Conservation (phyloP, 92 coral and sea anemone species). For the Porites cylindrica region DNA sequence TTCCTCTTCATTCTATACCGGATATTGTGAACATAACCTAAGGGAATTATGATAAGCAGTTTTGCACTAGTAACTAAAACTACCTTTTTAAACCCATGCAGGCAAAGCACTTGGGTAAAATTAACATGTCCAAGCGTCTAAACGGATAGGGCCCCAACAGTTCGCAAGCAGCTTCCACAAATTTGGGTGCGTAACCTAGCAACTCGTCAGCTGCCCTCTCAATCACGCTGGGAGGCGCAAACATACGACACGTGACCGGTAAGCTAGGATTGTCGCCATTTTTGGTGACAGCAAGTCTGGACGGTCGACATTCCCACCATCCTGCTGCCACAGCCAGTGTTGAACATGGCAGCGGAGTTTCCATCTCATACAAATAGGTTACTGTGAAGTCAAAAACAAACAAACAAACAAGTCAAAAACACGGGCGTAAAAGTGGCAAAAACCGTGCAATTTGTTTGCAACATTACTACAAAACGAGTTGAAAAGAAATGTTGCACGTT, state of each 20-base stretch:
- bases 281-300: constrained; percentile 63
- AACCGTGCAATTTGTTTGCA: too few relatives aligned
- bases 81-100: constrained; percentile 99
- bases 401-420: not conserved
- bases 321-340: constrained; percentile 98
- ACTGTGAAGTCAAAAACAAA: constrained; percentile 34
- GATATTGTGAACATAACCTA: too few relatives aligned
- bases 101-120: constrained; percentile 96
- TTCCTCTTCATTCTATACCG: too few relatives aligned
- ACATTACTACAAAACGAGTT: too few relatives aligned
- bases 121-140: constrained; percentile 80
- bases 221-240: constrained; percentile 89
- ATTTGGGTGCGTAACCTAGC: constrained; percentile 75
- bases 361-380: constrained; percentile 90
- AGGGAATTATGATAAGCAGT: too few relatives aligned
- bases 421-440: not conserved
- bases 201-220: constrained; percentile 88
- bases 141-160: constrained; percentile 98
- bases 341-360: constrained; percentile 88
- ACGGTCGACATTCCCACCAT: constrained; percentile 86
- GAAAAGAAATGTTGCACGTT: too few relatives aligned
- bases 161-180: constrained; percentile 89
- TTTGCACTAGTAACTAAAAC: not conserved
- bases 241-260: constrained; percentile 87
- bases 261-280: constrained; percentile 47